Base-by-base conservation (phyloP, 1,140 invertebrate genomes). In the Lepidurus apus region DNA sequence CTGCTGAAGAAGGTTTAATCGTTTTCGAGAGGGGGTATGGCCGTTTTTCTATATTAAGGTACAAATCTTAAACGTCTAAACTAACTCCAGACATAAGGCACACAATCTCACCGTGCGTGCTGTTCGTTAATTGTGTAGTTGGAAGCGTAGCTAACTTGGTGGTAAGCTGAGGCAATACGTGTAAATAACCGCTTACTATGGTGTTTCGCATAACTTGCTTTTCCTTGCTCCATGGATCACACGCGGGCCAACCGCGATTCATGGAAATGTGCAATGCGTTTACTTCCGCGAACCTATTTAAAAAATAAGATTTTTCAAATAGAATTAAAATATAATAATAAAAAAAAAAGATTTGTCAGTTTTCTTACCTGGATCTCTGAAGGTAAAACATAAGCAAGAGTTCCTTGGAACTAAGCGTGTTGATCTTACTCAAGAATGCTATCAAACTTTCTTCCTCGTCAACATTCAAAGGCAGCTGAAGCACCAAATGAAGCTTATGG, bases 361-460 rank as follows among this genome's bases (percentile, higher is more conserved):
- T 34, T 34, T 34, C 26, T 34, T 34, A 34, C 34, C 85, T 83
- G 0, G 84, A 84, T 21, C 85, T 83, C 79, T 87, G 85, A 11
- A 88, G 82, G 76, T 86, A 86, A 80, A 87, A 86, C 43, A 88
- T 83, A n/a, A 88, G 83, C n/a, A 86, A 83, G 26, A 87, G 80
- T 80, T 87, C 87, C 76, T 87, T 84, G 1, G 90, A 82, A n/a
- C 17, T 17, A 7, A 65, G 21, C 1, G 53, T 11, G 53, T 65
- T 65, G 13, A 65, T 65, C 8, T 65, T 9, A 21, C 21, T 65
- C 13, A 65, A 21, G 80, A 89, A 90, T 5, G 85, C 83, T 0
- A 88, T 82, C 43, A 91, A 87, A 21, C 85, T 84, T 11, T 86
- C 84, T 80, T 91, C 89, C 81, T 91, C 90, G 34, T 85, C 83